These are phyloP conservation scores for Pygoscelis antarcticus DNA, from an alignment of 2,113 vertebrate genomes.

Conservation along the genomic window DNA sequence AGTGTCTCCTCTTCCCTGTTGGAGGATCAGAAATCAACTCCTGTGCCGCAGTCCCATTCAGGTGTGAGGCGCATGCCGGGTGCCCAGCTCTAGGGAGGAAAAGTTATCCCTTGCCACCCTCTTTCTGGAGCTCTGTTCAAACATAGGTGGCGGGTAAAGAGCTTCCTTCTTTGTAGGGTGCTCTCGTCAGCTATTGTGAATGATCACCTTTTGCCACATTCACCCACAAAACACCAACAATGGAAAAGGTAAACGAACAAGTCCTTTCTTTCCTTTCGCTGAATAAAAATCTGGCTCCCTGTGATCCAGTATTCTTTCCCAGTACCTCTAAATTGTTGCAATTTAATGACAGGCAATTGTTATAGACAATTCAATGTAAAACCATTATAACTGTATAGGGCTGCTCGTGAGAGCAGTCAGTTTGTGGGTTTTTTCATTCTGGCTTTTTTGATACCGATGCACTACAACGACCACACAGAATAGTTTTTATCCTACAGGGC, in stretches of 20 bases:
- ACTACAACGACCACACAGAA: background rate
- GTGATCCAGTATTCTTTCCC: background rate
- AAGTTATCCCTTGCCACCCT: background rate
- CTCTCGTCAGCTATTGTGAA: background rate
- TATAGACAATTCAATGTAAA: background rate
- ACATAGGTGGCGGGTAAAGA: background rate
- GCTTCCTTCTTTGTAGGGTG: background rate
- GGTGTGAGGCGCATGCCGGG: rapidly evolving
- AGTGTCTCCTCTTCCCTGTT: background rate
- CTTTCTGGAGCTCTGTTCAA: background rate
- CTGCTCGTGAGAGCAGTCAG: background rate
- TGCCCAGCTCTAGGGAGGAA: background rate
- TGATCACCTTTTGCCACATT: background rate
- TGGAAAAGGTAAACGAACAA: background rate
- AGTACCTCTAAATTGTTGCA: background rate
- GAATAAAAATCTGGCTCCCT: background rate
- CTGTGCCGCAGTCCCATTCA: background rate
- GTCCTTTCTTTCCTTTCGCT: background rate
- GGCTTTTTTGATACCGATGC: background rate
- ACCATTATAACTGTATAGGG: background rate
- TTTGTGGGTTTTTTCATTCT: background rate
- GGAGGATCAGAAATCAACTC: background rate
- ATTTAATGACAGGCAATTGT: background rate
- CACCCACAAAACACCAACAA: background rate
- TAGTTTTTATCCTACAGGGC: background rate